phyloP scores from a whole-genome alignment of 2,113 vertebrate species.

The Candoia aspera region DNA sequence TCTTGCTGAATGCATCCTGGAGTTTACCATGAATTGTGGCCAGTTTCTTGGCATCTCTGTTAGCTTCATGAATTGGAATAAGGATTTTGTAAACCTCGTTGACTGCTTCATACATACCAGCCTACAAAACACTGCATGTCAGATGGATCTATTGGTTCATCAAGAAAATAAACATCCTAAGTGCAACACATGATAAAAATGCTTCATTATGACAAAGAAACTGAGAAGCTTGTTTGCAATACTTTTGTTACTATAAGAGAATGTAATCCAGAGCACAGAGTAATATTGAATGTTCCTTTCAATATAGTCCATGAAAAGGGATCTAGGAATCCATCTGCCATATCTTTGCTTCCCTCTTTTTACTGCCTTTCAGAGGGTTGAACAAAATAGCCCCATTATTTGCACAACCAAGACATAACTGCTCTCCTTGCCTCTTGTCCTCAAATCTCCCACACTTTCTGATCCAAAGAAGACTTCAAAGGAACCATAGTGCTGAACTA shows the following conservation, averaged over 20 bases:
- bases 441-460: neutral
- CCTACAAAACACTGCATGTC: conserved; percentile 75
- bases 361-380: neutral
- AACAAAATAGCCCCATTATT: neutral
- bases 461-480: neutral
- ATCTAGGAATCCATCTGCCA: neutral
- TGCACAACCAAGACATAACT: neutral
- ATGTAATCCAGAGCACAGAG: neutral
- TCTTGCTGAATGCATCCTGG: conserved; percentile 99
- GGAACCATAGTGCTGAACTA: neutral
- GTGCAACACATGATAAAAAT: conserved; percentile 10
- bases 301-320: neutral
- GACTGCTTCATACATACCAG: conserved; percentile 98
- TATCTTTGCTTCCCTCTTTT: neutral
- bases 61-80: conserved; percentile 97
- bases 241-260: neutral
- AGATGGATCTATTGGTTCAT: conserved; percentile 42
- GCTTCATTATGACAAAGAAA: conserved; percentile 21
- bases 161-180: conserved; percentile 23
- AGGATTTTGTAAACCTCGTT: conserved; percentile 99
- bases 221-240: neutral
- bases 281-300: neutral
- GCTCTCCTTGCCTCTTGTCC: neutral
- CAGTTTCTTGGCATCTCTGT: conserved; percentile 96
- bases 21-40: conserved; percentile 99